A percentile compares a stretch with the other conserved stretches of the same genome.
phyloP scores from a whole-genome alignment of 2,113 vertebrate genomes.

The Poicephalus gulielmi region DNA sequence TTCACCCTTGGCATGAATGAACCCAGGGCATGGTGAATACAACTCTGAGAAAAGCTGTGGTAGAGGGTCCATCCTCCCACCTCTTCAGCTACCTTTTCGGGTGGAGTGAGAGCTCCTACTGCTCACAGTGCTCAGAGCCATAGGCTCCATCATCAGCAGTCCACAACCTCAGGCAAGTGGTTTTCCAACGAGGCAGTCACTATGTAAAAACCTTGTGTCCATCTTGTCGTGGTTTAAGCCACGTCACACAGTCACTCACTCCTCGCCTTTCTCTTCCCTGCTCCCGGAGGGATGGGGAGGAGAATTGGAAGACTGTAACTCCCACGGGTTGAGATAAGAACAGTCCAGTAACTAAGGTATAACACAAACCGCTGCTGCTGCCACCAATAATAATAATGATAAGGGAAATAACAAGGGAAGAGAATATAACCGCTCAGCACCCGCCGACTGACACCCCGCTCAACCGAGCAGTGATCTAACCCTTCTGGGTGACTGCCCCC shows the following conservation, averaged over 20 bases:
- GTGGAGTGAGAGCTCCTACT: neutral
- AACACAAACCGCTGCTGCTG: neutral
- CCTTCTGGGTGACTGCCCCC: no score
- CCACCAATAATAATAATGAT: no score
- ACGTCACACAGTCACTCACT: no score
- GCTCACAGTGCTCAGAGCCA: accelerated
- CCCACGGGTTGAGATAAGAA: neutral
- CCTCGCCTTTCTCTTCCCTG: no score
- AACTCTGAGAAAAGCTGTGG: neutral
- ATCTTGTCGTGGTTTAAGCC: no score
- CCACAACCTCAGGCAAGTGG: neutral
- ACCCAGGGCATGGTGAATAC: no score
- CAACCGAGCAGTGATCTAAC: no score
- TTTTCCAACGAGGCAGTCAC: neutral
- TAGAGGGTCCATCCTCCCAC: accelerated
- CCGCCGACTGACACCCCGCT: no score
- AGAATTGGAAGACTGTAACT: neutral
- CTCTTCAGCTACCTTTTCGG: neutral
- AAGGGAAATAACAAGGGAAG: neutral
- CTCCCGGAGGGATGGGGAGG: neutral
- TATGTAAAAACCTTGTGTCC: neutral
- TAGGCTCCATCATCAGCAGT: neutral
- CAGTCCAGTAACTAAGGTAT: neutral
- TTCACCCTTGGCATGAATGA: accelerated
- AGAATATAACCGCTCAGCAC: neutral